Base-by-base conservation (phyloP, 2,797 vertebrate genomes). In the Bradypus variegatus region DNA sequence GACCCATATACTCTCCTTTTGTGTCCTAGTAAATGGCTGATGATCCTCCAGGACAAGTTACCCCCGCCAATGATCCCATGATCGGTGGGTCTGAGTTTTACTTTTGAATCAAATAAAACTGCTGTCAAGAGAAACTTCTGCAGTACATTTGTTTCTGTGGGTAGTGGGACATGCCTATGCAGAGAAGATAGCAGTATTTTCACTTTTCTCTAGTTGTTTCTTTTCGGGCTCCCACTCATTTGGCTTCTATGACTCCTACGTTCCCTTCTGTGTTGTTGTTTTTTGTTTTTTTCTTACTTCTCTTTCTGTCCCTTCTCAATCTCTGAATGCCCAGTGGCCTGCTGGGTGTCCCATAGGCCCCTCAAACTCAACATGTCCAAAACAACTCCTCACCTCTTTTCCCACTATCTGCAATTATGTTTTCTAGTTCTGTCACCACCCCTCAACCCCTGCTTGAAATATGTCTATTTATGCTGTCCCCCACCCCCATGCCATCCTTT, bases 61-160 rank as follows among this genome's bases (percentile, higher is more conserved):
- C 77, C 91, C n/a, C 53, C 79, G 67, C 84, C 11, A 53, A 48
- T 41, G 27, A 79, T 18, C 65, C 91, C 15, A 6, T 50, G 72
- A 76, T n/a, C 21, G 10, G n/a, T 67, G 84, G 38, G 33, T 90
- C 79, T 94, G 88, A 80, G 88, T 79, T 75, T 93, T 67, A 58
- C 75, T 87, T 88, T 69, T 33, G 62, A 95, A 86, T 72, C 58
- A 92, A 96, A 96, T 95, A 95, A 96, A 96, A 80, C 50, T 77
- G 36, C 77, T 84, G 53, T 88, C 16, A 65, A 78, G 82, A 89
- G 89, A 95, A 88, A 85, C 10, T 12, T 64, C 7, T 88, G 38
- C 55, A 48, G 78, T 80, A 73, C 3, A 0, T 89, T 41, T 80
- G 58, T 94, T 75, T 93, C 70, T 91, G 16, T 76, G 87, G 69